phyloP scores from a whole-genome alignment of 2,888 invertebrate species.

The Neoscelio sp. region DNA sequence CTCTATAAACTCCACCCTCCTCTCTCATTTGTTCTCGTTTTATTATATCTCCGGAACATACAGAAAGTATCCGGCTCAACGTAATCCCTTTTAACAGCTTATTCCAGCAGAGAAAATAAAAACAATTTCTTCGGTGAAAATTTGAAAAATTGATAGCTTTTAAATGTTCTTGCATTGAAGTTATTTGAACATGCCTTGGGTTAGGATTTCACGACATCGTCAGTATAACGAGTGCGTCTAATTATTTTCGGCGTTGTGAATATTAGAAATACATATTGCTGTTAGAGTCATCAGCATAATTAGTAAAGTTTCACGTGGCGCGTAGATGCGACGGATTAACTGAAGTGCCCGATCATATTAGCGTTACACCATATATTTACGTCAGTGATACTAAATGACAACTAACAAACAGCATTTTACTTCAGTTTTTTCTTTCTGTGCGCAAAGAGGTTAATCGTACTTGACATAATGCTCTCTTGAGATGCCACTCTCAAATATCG shows the following conservation, averaged over 20 bases:
- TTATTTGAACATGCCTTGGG: conserved; percentile 6
- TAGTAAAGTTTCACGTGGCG: conserved; percentile 55
- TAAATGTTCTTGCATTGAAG: neutral
- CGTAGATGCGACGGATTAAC: conserved; percentile 31
- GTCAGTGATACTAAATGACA: conserved; percentile 17
- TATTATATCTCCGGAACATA: conserved; percentile 15
- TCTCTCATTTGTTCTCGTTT: conserved; percentile 23
- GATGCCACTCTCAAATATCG: neutral
- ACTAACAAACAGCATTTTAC: conserved; percentile 14
- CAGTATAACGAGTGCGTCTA: conserved; percentile 37
- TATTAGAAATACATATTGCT: conserved; percentile 62
- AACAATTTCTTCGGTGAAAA: conserved; percentile 18
- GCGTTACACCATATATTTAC: conserved; percentile 25
- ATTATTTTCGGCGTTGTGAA: conserved; percentile 49
- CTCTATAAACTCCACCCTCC: conserved; percentile 1
- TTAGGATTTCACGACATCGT: conserved; percentile 37
- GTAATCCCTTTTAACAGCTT: conserved; percentile 33
- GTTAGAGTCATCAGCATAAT: conserved; percentile 57
- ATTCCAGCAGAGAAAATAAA: conserved; percentile 6
- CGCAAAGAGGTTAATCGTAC: neutral
- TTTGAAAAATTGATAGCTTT: conserved; percentile 1
- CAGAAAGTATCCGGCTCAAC: conserved; percentile 15
- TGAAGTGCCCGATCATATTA: conserved; percentile 48
- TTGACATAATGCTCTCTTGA: conserved; percentile 9
- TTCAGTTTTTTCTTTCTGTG: neutral